Evolutionary conservation across 1,140 invertebrate species (phyloP).

Genomic region (Drosophila mauritiana): DNA sequence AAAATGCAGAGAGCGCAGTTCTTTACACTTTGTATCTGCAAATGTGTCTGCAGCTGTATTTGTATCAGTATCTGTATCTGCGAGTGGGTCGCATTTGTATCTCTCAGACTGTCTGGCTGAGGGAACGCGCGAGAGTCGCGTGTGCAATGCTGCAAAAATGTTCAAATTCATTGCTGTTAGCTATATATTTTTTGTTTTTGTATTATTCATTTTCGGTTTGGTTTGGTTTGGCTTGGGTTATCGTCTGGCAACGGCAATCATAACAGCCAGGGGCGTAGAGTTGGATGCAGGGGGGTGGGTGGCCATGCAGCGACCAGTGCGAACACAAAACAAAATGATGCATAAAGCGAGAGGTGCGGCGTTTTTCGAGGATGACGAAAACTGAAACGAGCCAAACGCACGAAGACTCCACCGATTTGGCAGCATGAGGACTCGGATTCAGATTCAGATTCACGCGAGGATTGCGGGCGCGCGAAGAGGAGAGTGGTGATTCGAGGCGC

Average conservation of each 20-base stretch:
- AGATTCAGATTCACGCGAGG: slow-evolving; percentile 9
- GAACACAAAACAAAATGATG: slow-evolving; percentile 58
- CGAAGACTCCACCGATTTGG: slow-evolving; percentile 48
- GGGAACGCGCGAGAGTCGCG: slow-evolving; percentile 74
- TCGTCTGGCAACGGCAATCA: slow-evolving; percentile 82
- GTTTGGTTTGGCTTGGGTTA: slow-evolving; percentile 68
- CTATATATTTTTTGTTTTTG: slow-evolving; percentile 25
- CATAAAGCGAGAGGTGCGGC: slow-evolving; percentile 51
- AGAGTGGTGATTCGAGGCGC: slow-evolving; percentile 10
- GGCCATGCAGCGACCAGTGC: slow-evolving; percentile 33
- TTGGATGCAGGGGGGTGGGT: slow-evolving; percentile 3
- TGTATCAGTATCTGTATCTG: slow-evolving; percentile 54
- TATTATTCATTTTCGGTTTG: slow-evolving; percentile 14
- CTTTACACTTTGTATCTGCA: slow-evolving; percentile 21
- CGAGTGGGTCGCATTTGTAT: slow-evolving; percentile 54
- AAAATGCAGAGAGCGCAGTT: slow-evolving; percentile 38
- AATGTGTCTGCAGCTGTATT: slow-evolving; percentile 28
- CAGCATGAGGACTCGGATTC: slow-evolving; percentile 6
- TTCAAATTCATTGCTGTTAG: slow-evolving; percentile 71
- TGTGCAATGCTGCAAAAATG: slow-evolving; percentile 81
- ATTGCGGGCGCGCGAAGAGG: slow-evolving; percentile 8
- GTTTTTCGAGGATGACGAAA: slow-evolving; percentile 55
- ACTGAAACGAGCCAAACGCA: slow-evolving; percentile 61
- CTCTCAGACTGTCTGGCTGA: slow-evolving; percentile 70
- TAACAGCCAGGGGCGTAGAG: slow-evolving; percentile 56